These are phyloP conservation scores for Oreohelix idahoensis DNA, from an alignment of 1,140 invertebrate genomes.

Conservation along the genomic window DNA sequence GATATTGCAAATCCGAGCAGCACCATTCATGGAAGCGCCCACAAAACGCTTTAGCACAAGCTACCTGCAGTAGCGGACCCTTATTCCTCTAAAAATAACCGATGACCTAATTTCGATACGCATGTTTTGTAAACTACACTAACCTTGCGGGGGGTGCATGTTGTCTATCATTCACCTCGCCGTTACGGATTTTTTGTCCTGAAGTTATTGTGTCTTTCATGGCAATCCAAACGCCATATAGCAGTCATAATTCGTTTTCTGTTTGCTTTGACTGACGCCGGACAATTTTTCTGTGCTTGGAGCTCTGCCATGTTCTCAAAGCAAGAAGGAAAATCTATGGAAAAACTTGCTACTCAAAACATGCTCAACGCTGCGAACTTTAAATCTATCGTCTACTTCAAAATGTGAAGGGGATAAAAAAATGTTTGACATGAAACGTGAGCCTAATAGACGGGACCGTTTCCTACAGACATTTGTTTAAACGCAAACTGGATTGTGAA, in stretches of 20 bases:
- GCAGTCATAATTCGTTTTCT: background rate
- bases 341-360: background rate
- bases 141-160: too few species aligned
- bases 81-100: too few species aligned
- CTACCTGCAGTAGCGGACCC: too few species aligned
- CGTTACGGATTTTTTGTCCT: too few species aligned
- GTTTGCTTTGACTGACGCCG: background rate
- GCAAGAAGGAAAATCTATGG: background rate
- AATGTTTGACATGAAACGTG: background rate
- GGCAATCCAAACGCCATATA: background rate
- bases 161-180: too few species aligned
- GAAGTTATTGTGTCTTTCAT: background rate
- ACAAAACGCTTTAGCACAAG: too few species aligned
- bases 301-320: too few species aligned
- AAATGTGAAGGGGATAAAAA: background rate
- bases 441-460: background rate
- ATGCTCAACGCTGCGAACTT: background rate
- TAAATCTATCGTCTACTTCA: constrained; percentile 1
- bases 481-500: background rate
- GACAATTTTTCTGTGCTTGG: background rate
- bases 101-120: too few species aligned
- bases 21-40: too few species aligned
- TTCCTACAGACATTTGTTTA: background rate
- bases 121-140: too few species aligned
- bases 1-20: too few species aligned